Evolutionary conservation across 2,113 vertebrate species (phyloP), one percentile per base, ranked within the genome.

Genomic region (Etia nguti): DNA sequence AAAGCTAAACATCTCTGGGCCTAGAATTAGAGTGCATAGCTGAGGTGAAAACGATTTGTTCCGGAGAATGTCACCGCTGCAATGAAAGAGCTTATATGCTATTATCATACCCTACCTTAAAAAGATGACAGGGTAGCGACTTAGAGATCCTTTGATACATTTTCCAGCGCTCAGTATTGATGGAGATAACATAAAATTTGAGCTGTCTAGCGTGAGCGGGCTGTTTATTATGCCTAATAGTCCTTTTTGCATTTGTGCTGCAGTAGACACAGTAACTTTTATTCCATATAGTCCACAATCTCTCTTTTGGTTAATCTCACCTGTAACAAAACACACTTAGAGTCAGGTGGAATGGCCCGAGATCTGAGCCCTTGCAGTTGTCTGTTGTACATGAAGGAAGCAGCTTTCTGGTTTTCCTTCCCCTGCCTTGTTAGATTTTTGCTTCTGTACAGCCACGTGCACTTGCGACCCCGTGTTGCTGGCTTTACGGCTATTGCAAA

Each of bases 31-130:
- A 95, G 93, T 93, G 91, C 95, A 96, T 93, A 92, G 95, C 94
- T 92, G 90, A 94, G 89, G 95, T 95, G 95, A 95, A 94, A 96
- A 91, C 92, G 80, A 95, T 96, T 97, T 96, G 93, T 94, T 93
- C 94, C 56, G 86, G 93, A 95, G 95, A 96, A 97, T 97, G 96
- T 96, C 96, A 96, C 90, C 57, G 92, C 92, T 73, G 86, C 90
- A 83, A 70, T 84, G 86, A 93, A 95, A 95, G 92, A 92, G 92
- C 94, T 91, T 93, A 93, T 92, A 89, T 12, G 93, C 92, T 93
- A 94, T 95, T 96, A 95, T 94, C 94, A 94, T 91, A 86, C 83
- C 62, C 85, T 88, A 83, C 93, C 95, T 94, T 93, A 87, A 90
- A 92, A 94, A 94, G 93, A 94, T 93, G 94, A 94, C 94, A 92